Evolutionary conservation across 2,888 invertebrate species (phyloP).

Genomic region (Dioctria rufipes): DNA sequence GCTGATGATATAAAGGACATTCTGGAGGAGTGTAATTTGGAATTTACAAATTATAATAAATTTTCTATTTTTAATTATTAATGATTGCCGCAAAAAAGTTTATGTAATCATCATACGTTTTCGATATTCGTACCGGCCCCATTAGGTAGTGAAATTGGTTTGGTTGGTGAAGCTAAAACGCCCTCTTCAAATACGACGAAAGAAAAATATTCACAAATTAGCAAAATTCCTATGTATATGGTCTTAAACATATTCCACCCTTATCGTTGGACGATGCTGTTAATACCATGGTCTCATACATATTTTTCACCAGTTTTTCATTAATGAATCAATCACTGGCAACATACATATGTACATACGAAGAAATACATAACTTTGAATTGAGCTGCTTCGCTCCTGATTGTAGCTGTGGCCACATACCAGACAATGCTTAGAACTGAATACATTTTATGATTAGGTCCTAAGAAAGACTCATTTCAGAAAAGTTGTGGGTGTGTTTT

Average conservation of each 20-base stretch:
- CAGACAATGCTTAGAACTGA: too few relatives aligned
- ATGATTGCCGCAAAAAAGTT: not conserved
- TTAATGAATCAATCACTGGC: slow-evolving; percentile 31
- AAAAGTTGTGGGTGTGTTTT: not conserved
- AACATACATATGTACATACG: too few relatives aligned
- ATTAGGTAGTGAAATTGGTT: too few relatives aligned
- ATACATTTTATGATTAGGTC: slow-evolving; percentile 37
- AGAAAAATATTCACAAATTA: not conserved
- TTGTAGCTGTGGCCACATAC: not conserved
- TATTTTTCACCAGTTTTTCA: not conserved
- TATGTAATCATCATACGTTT: too few relatives aligned
- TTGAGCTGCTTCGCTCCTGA: too few relatives aligned
- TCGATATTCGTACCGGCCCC: too few relatives aligned
- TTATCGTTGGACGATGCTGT: not conserved
- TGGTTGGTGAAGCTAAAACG: too few relatives aligned
- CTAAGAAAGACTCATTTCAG: slow-evolving; percentile 17
- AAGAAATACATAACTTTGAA: too few relatives aligned
- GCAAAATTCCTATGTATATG: not conserved
- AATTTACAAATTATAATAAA: not conserved
- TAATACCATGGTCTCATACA: not conserved
- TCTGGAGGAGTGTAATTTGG: not conserved
- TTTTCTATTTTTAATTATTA: not conserved
- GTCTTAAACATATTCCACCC: too few relatives aligned
- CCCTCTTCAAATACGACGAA: too few relatives aligned
- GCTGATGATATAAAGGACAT: not conserved